Conservation (phyloP, 2,113 vertebrate genomes). For the Corynorhinus townsendii region DNA sequence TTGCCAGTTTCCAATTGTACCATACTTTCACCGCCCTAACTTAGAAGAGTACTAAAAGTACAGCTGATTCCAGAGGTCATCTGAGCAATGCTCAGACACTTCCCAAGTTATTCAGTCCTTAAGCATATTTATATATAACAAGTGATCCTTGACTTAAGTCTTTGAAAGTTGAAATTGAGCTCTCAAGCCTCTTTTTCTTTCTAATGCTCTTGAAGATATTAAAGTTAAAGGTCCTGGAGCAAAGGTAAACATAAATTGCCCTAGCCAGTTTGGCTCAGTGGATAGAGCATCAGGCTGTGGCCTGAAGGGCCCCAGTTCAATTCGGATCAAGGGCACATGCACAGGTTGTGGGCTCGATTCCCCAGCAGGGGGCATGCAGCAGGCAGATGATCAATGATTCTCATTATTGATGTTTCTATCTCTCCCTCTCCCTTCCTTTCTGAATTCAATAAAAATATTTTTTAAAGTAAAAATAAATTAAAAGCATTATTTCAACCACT, state of each 20-base stretch:
- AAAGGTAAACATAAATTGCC: background rate
- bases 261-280: too few relatives aligned
- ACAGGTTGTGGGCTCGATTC: too few relatives aligned
- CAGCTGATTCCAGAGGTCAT: background rate
- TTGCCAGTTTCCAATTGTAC: background rate
- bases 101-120: background rate
- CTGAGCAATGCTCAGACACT: background rate
- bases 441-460: too few relatives aligned
- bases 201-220: background rate
- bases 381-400: too few relatives aligned
- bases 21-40: background rate
- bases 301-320: too few relatives aligned
- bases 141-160: background rate
- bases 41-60: background rate
- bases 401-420: too few relatives aligned
- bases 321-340: too few relatives aligned
- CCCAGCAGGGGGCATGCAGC: too few relatives aligned
- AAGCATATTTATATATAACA: background rate
- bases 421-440: too few relatives aligned
- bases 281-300: too few relatives aligned
- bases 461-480: background rate
- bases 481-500: conserved; percentile 31
- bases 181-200: background rate
- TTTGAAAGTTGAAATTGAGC: background rate
- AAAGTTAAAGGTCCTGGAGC: background rate